These are phyloP conservation scores for Brevimyrus niger DNA, from an alignment of 2,113 vertebrate species.

Conservation along the genomic window DNA sequence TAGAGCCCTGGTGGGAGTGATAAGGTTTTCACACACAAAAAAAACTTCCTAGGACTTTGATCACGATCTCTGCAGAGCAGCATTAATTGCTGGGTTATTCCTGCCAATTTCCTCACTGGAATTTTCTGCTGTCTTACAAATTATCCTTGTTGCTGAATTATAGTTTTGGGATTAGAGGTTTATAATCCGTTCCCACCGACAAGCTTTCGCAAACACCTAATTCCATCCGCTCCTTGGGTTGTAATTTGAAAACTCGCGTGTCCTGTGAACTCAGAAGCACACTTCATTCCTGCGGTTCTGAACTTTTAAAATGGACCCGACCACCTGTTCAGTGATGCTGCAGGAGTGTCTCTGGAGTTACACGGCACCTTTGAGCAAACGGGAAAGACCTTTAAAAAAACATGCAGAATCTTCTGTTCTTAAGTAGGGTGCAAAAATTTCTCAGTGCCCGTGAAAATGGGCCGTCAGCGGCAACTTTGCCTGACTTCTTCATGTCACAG, in stretches of 20 bases:
- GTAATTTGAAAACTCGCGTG: constrained; percentile 28
- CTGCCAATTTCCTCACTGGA: constrained; percentile 25
- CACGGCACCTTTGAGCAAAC: neutral
- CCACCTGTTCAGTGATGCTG: neutral
- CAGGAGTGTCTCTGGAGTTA: neutral
- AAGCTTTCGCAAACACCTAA: constrained; percentile 48
- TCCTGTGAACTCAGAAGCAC: neutral
- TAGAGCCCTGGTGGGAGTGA: neutral
- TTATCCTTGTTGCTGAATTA: constrained; percentile 37
- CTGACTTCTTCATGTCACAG: neutral
- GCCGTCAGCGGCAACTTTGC: neutral
- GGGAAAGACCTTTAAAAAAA: neutral
- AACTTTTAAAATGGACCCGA: neutral
- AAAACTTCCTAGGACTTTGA: neutral
- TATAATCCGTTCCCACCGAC: constrained; percentile 24
- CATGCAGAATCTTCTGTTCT: neutral
- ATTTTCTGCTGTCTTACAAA: constrained; percentile 30
- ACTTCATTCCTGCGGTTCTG: neutral
- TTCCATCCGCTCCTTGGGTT: constrained; percentile 29
- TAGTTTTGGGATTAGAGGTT: constrained; percentile 35
- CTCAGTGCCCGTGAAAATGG: neutral
- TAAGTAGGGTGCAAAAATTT: neutral
- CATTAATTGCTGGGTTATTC: constrained; percentile 34
- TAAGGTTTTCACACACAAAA: neutral
- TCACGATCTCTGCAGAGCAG: constrained; percentile 5